Percentiles rank a stretch among this genome's conserved stretches.
Conservation (phyloP, 2,113 vertebrate genomes). For the Bubo blakistoni region DNA sequence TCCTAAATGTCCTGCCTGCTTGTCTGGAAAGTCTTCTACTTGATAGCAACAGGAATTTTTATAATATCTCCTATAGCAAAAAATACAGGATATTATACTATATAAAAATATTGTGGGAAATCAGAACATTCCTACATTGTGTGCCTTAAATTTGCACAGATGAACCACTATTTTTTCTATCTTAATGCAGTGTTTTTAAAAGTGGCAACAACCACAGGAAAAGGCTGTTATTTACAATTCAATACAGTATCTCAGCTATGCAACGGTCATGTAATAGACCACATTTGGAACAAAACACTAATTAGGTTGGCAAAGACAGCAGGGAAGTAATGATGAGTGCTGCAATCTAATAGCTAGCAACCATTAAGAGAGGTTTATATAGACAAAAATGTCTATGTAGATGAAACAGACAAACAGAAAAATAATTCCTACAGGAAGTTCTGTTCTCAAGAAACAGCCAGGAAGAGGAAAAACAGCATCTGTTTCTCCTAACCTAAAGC, state of each 20-base stretch:
- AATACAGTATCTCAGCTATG: not conserved
- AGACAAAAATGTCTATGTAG: not conserved
- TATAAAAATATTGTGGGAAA: not conserved
- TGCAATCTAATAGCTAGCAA: not conserved
- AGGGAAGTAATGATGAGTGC: not conserved
- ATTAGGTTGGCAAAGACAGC: conserved; percentile 3
- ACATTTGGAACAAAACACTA: not conserved
- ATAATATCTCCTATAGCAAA: not conserved
- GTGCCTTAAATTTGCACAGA: not conserved
- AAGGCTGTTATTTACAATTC: not conserved
- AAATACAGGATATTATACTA: not conserved
- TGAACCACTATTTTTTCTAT: not conserved
- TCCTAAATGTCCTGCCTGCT: not conserved
- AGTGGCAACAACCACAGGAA: not conserved
- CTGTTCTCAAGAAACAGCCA: not conserved
- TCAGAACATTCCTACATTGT: not conserved
- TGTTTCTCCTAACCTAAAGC: not conserved
- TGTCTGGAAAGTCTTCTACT: not conserved
- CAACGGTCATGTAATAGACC: not conserved
- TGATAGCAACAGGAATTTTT: not conserved
- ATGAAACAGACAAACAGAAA: not conserved
- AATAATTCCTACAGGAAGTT: not conserved
- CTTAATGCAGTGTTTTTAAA: not conserved
- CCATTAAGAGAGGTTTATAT: not conserved
- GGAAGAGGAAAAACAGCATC: not conserved